A percentile compares a stretch with the other conserved stretches of the same genome.
Conservation (phyloP, 2,113 vertebrate genomes). For the Struthidea cinerea region DNA sequence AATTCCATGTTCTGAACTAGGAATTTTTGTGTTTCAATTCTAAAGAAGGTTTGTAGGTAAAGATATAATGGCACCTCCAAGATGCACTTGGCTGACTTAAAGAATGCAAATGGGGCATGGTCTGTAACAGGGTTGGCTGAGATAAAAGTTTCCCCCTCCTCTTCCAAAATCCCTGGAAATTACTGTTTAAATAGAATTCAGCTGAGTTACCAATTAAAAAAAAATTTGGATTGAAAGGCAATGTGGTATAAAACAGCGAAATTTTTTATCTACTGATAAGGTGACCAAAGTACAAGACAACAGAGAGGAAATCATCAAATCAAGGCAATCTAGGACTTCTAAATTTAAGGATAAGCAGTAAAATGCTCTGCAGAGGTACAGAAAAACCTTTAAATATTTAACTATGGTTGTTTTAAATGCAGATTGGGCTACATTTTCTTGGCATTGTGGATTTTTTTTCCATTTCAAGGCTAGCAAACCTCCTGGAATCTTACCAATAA, state of each 20-base stretch:
- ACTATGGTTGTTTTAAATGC: slow-evolving; percentile 70
- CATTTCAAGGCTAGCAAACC: slow-evolving; percentile 75
- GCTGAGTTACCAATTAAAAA: slow-evolving; percentile 59
- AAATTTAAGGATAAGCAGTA: slow-evolving; percentile 57
- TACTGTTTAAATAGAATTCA: slow-evolving; percentile 63
- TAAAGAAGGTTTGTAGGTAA: slow-evolving; percentile 22
- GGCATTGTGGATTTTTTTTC: slow-evolving; percentile 65
- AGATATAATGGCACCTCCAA: slow-evolving; percentile 24
- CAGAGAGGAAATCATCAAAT: slow-evolving; percentile 58
- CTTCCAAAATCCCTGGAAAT: slow-evolving; percentile 65
- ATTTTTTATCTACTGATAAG: slow-evolving; percentile 47
- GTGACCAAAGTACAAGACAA: slow-evolving; percentile 54
- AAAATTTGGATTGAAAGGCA: slow-evolving; percentile 33
- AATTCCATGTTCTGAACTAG: not conserved
- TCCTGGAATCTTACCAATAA: slow-evolving; percentile 74
- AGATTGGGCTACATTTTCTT: slow-evolving; percentile 72
- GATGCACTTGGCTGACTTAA: slow-evolving; percentile 17
- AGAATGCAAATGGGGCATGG: slow-evolving; percentile 25
- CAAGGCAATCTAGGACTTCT: slow-evolving; percentile 54
- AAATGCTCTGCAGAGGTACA: slow-evolving; percentile 61
- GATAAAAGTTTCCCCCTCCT: slow-evolving; percentile 53
- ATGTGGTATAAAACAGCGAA: slow-evolving; percentile 37
- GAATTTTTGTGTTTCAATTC: not conserved
- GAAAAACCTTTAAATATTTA: slow-evolving; percentile 70
- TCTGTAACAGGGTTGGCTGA: slow-evolving; percentile 36